Conservation (phyloP, 2,113 vertebrate genomes). For the Pongo abelii region DNA sequence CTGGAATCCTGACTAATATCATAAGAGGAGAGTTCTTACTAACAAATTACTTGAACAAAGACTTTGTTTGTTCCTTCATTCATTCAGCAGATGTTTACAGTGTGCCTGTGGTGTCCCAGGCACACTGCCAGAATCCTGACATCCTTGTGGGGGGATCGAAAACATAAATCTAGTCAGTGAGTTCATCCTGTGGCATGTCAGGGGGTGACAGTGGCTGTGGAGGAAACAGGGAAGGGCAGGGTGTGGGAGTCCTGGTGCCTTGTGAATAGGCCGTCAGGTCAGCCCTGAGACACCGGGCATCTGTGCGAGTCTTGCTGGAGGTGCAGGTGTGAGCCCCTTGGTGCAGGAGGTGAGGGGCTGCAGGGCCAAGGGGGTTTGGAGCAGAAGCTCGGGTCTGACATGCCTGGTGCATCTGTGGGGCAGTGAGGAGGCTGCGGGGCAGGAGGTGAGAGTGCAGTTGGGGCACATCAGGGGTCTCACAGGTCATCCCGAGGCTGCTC, state of each 20-base stretch:
- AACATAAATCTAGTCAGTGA: neutral
- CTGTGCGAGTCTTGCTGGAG: too few relatives aligned
- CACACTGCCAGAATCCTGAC: neutral
- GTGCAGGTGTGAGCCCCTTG: neutral
- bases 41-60: neutral
- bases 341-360: neutral
- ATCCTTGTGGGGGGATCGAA: neutral
- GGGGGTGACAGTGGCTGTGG: neutral
- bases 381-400: neutral
- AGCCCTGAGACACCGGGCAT: too few relatives aligned
- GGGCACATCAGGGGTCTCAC: too few relatives aligned
- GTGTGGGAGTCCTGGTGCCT: too few relatives aligned
- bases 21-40: neutral
- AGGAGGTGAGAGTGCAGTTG: neutral
- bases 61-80: neutral
- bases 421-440: accelerated
- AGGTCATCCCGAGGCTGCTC: neutral
- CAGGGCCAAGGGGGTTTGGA: too few relatives aligned
- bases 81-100: neutral
- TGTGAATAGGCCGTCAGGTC: neutral
- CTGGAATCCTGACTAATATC: neutral
- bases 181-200: neutral
- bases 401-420: neutral
- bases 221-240: neutral
- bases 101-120: neutral